Base-by-base conservation (phyloP, 2,888 invertebrate genomes). In the Drosophila demipolita region DNA sequence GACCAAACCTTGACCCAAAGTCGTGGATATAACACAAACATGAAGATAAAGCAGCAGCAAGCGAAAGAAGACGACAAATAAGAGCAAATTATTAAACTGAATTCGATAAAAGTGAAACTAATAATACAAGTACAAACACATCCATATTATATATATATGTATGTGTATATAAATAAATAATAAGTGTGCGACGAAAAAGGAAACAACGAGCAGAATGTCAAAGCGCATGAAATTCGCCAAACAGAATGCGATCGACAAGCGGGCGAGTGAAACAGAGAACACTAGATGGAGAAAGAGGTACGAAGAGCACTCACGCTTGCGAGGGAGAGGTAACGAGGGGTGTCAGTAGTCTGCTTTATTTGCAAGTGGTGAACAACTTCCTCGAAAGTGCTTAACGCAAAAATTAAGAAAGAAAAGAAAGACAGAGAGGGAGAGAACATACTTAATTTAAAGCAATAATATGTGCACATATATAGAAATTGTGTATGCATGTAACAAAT, bases 61-160 rank as follows among this genome's bases (percentile, higher is more conserved):
- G 53, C 40, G 23, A 58, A 58, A 63, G 48, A 54, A 36, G 26
- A 26, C 29, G 29, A 26, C 15, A 12, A 50, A 35, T 26, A 66
- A 59, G 45, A 65, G 49, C 63, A 48, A 74, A 50, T 66, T 55
- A 65, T 32, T 60, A 66, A 68, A 66, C 75, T 52, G 61, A 66
- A 69, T 71, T 73, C 63, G 71, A 83, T 80, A 86, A 86, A 83
- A 81, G 83, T 86, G 82, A 83, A 83, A 86, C 71, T 79, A 77
- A 71, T 67, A 74, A 74, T 66, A 68, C 77, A 74, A 76, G 73
- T 71, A 77, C 66, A 69, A 33, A 57, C 57, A 64, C 52, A 60
- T 42, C n/a, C 33, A 49, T 50, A 66, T 32, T 32, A 66, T 11
- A 20, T 45, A 12, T 11, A 26, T 20, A 26, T 33, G 6, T 45